Base-by-base conservation (phyloP, 2,888 invertebrate genomes). In the Apocheima hispidaria region DNA sequence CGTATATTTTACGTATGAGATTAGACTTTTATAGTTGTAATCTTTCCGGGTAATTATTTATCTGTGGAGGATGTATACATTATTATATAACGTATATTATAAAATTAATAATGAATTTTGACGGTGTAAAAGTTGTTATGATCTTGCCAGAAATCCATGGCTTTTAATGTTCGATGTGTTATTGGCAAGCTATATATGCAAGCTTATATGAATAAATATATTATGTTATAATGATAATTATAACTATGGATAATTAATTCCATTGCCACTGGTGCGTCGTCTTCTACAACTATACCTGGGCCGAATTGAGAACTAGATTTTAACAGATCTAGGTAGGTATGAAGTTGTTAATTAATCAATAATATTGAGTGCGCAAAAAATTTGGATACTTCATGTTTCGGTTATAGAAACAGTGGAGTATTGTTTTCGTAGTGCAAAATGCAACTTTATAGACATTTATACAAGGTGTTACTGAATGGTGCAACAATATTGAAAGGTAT, bases 151-250 rank as follows among this genome's bases (percentile, higher is more conserved):
- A 75, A 79, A 79, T 83, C 78, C 73, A 77, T 84, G 87, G 86
- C 84, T 78, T 87, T 81, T 79, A 79, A 81, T 90, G 86, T 88
- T 88, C 74, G 79, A 82, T 87, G 84, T 89, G 81, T 84, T 87
- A 85, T 86, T 83, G 86, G 85, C 84, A 84, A 83, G 85, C 72
- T 86, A 81, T 82, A n/a, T n/a, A n/a, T n/a, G n/a, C n/a, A n/a
- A n/a, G 21, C 40, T 54, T 54, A 52, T 66, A 77, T 77, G 75
- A 76, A 79, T 78, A 66, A 61, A 64, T 65, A 71, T 70, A 76
- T 73, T 81, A 85, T 83, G 82, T 87, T 77, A 86, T 84, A 87
- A 90, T 92, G 90, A 91, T 91, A 90, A 87, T 91, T 90, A 91
- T 91, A 91, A 86, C 73, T 79, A 56, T 61, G 83, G 85, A 78